A percentile compares a stretch with the other conserved stretches of the same genome.
Evolutionary conservation across 2,113 vertebrate species (phyloP).

Genomic region (Bucco capensis): DNA sequence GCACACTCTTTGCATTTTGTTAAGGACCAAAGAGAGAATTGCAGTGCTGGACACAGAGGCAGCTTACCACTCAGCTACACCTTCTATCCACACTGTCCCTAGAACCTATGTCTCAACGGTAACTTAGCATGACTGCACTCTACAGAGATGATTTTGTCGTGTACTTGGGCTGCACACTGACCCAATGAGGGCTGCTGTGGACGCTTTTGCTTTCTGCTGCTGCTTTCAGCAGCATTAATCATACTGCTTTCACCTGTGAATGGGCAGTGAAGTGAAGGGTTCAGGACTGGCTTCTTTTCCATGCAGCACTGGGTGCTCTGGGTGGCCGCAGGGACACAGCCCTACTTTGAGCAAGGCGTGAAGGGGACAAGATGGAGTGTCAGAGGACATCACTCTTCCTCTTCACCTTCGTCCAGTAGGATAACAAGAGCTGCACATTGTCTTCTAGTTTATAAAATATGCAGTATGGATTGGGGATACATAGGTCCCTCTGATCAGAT

Average conservation of each 20-base stretch:
- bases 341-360: neutral
- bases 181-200: rapidly evolving
- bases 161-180: neutral
- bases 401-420: neutral
- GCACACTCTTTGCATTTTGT: neutral
- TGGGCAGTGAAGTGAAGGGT: rapidly evolving
- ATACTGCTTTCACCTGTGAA: neutral
- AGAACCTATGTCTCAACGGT: rapidly evolving
- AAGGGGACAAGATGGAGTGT: neutral
- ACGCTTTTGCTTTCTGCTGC: neutral
- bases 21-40: neutral
- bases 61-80: neutral
- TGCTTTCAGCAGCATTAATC: neutral
- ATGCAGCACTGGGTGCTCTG: neutral
- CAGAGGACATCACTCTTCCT: neutral
- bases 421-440: rapidly evolving
- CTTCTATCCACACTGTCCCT: rapidly evolving
- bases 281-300: neutral
- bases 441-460: neutral
- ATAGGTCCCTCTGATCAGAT: neutral
- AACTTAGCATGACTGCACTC: neutral
- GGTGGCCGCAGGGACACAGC: neutral
- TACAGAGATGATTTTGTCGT: rapidly evolving
- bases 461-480: neutral
- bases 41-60: neutral